Evolutionary conservation across 2,113 vertebrate species (phyloP).

Genomic region (Tenrec ecaudatus): DNA sequence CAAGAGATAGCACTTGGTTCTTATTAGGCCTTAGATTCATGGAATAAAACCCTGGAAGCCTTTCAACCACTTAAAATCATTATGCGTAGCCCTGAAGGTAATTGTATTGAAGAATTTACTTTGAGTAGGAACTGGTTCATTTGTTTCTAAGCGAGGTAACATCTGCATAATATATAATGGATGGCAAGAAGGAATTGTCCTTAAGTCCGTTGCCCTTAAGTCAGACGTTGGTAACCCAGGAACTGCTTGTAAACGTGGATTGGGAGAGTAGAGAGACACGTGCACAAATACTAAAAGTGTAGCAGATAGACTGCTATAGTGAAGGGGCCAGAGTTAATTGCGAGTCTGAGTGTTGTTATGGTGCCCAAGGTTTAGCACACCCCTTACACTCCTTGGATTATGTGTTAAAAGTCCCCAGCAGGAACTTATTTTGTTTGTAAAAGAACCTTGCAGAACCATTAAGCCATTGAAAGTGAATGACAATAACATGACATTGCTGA

Average conservation of each 20-base stretch:
- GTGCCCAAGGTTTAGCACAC: neutral
- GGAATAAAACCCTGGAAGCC: too few relatives aligned
- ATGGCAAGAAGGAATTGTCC: too few relatives aligned
- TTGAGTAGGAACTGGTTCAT: too few relatives aligned
- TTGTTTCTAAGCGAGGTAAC: too few relatives aligned
- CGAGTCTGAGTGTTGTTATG: slow-evolving; percentile 22
- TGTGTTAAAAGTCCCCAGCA: slow-evolving; percentile 21
- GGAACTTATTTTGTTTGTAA: slow-evolving; percentile 34
- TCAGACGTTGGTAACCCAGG: too few relatives aligned
- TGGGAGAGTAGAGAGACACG: slow-evolving; percentile 29
- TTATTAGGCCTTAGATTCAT: too few relatives aligned
- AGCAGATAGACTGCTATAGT: slow-evolving; percentile 45
- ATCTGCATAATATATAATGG: too few relatives aligned
- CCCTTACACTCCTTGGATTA: neutral
- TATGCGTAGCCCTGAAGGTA: too few relatives aligned
- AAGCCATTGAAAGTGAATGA: slow-evolving; percentile 41
- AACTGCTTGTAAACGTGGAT: neutral
- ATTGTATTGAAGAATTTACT: too few relatives aligned
- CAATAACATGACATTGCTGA: neutral
- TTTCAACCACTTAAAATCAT: too few relatives aligned
- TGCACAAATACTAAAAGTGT: slow-evolving; percentile 41
- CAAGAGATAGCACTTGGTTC: too few relatives aligned
- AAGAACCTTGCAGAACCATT: slow-evolving; percentile 24
- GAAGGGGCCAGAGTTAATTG: slow-evolving; percentile 44
- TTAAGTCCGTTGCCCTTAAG: too few relatives aligned